phyloP scores from a whole-genome alignment of 2,113 vertebrate species.

The Eidolon helvum region DNA sequence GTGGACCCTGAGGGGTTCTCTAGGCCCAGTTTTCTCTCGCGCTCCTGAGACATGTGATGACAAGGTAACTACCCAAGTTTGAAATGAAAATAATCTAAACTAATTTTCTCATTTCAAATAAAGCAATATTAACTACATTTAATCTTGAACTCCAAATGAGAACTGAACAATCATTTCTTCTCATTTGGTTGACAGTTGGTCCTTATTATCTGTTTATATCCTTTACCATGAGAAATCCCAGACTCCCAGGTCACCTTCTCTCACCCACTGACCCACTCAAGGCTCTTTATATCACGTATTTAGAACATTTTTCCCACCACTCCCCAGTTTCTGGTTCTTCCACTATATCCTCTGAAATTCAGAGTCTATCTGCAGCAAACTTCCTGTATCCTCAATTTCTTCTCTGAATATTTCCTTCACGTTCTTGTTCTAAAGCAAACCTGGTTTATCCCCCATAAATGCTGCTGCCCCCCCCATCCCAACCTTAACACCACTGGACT shows the following conservation, averaged over 20 bases:
- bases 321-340: neutral
- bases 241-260: neutral
- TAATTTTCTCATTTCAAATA: constrained; percentile 3
- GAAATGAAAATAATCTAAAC: constrained; percentile 1
- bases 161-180: neutral
- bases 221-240: neutral
- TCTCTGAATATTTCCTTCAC: neutral
- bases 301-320: neutral
- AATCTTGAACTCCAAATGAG: neutral
- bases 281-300: neutral
- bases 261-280: neutral
- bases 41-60: neutral
- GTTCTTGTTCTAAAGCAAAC: neutral
- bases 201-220: neutral
- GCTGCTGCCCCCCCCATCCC: neutral
- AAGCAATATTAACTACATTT: neutral
- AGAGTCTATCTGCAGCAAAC: neutral
- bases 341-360: neutral
- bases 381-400: neutral
- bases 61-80: neutral
- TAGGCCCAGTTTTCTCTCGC: neutral
- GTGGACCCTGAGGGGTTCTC: neutral
- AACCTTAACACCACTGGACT: neutral
- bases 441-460: neutral
- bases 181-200: neutral